Percentiles rank a stretch among this genome's conserved stretches.
These are phyloP conservation scores for Hymenopus coronatus DNA, from an alignment of 2,888 invertebrate genomes.

Conservation along the genomic window DNA sequence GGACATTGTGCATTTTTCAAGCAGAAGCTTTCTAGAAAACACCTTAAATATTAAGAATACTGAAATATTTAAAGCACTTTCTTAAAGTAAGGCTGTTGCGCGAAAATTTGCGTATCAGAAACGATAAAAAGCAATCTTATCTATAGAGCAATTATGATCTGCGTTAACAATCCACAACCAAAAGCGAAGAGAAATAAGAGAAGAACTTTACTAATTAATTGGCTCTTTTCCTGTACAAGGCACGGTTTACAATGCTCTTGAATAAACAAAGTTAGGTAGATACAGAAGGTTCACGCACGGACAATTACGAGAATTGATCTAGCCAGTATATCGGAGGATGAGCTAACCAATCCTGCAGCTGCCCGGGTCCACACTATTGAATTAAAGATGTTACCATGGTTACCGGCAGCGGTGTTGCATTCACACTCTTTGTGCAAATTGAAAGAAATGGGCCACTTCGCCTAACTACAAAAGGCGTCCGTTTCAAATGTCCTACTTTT, in stretches of 20 bases:
- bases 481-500: too few relatives aligned
- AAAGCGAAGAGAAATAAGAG: too few relatives aligned
- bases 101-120: too few relatives aligned
- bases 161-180: too few relatives aligned
- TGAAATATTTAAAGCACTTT: too few relatives aligned
- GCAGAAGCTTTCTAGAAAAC: too few relatives aligned
- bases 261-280: background rate
- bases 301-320: conserved; percentile 28
- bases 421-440: background rate
- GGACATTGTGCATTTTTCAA: too few relatives aligned
- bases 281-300: background rate
- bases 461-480: background rate
- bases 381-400: conserved; percentile 17
- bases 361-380: conserved; percentile 1
- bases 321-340: background rate
- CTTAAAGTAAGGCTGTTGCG: too few relatives aligned
- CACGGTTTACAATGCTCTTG: background rate
- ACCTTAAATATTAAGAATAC: too few relatives aligned
- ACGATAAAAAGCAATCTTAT: too few relatives aligned
- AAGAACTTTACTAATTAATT: too few relatives aligned
- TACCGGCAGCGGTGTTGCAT: background rate
- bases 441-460: background rate
- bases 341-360: conserved; percentile 1
- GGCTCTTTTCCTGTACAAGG: background rate
- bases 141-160: too few relatives aligned